phyloP scores from a whole-genome alignment of 2,797 vertebrate genomes.

The Decapterus maruadsi region DNA sequence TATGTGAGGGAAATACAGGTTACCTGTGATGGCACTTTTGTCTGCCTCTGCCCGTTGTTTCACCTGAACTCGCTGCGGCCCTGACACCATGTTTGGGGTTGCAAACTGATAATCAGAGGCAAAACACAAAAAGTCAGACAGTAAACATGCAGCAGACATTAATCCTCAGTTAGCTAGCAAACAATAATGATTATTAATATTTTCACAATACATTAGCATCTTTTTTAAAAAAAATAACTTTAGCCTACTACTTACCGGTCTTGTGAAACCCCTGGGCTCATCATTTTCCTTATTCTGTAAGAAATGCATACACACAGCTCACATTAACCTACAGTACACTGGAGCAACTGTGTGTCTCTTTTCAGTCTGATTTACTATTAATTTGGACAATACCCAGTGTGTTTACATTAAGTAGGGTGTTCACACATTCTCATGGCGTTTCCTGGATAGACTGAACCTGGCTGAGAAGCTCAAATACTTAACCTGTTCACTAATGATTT shows the following conservation, averaged over 20 bases:
- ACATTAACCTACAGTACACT: background rate
- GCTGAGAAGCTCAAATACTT: background rate
- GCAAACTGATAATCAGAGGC: slow-evolving; percentile 56
- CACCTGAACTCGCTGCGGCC: slow-evolving; percentile 76
- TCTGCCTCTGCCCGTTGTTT: slow-evolving; percentile 63
- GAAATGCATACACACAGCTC: slow-evolving; percentile 18
- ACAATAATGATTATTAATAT: background rate
- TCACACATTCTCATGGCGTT: background rate
- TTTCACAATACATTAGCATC: too few relatives aligned
- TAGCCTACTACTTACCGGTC: slow-evolving; percentile 70
- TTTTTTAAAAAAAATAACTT: background rate
- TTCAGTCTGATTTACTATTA: background rate
- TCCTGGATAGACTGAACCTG: background rate
- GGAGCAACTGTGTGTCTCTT: background rate
- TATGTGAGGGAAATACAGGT: background rate
- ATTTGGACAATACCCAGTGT: too few relatives aligned
- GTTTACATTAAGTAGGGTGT: background rate
- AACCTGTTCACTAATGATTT: background rate
- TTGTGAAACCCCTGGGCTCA: slow-evolving; percentile 69
- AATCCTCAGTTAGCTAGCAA: background rate
- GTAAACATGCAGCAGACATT: background rate
- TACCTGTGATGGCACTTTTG: slow-evolving; percentile 70
- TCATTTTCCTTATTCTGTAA: slow-evolving; percentile 87
- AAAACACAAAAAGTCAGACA: slow-evolving; percentile 21
- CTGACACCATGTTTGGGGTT: slow-evolving; percentile 49